Base-by-base conservation (phyloP, 2,888 invertebrate genomes). In the Megamerina dolium region DNA sequence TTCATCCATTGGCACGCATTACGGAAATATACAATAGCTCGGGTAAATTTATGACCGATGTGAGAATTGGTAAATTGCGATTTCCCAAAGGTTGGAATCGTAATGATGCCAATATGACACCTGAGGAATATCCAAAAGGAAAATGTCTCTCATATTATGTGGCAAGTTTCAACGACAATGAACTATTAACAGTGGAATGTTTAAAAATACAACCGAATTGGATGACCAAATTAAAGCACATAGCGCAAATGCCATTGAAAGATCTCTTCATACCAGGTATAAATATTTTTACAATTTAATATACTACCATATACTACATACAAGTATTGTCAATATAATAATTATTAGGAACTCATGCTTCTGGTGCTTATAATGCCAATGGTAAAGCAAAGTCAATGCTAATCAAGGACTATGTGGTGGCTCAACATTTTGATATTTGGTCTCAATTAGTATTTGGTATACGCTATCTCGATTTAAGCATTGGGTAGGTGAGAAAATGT, bases 361-460 rank as follows among this genome's bases (percentile, higher is more conserved):
- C 80, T 10, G 80, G 79, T 4, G 75, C 77, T 34, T 78, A 75
- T 59, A 64, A 73, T 2, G 53, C 56, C 9, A 59, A 57, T 37
- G 57, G 51, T 29, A 59, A 59, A 37, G 54, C 55, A 20, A 59
- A 63, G 38, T 64, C 65, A 3, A 37, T 56, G 41, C 51, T 68
- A 8, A 54, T 69, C 9, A 61, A 63, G 47, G 64, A 66, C 26
- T 69, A 64, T 39, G 80, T 81, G 31, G 60, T 65, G 17, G 57
- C 65, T 0, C 90, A 90, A 66, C 87, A 89, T 64, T 79, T 85
- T 46, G 81, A 82, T 58, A 76, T 90, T 37, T 89, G 87, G 85
- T 80, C 81, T 0, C 90, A 91, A 61, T 75, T 91, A n/a, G 83
- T 87, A 1, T 83, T 85, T 63, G 90, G 90, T 40, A 82, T 88